A percentile compares a stretch with the other conserved stretches of the same genome.
Evolutionary conservation across 2,888 invertebrate genomes (phyloP).

Genomic region (Netelia inedita): DNA sequence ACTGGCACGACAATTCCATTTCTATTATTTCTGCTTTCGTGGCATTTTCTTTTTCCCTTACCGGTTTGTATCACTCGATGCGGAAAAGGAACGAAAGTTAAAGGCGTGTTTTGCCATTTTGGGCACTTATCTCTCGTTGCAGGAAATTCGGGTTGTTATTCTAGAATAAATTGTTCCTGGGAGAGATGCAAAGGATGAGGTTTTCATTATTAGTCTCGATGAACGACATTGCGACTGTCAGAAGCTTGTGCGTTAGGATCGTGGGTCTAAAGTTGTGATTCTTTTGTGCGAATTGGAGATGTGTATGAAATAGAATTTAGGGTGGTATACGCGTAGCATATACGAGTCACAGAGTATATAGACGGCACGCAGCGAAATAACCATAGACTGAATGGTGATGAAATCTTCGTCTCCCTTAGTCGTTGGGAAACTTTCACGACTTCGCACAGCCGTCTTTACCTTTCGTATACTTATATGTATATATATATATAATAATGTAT

Average conservation of each 20-base stretch:
- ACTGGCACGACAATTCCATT: constrained; percentile 37
- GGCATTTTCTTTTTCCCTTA: constrained; percentile 28
- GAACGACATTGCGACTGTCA: constrained; percentile 37
- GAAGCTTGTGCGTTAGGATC: constrained; percentile 31
- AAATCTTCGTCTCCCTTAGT: constrained; percentile 44
- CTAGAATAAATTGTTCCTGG: constrained; percentile 37
- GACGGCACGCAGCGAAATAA: constrained; percentile 36
- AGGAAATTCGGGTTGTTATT: constrained; percentile 56
- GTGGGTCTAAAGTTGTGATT: constrained; percentile 42
- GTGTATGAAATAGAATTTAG: background rate
- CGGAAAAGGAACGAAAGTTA: background rate
- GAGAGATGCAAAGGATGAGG: background rate
- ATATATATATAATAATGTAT: background rate
- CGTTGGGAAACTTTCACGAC: constrained; percentile 41
- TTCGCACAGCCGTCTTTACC: constrained; percentile 21
- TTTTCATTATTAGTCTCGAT: constrained; percentile 60
- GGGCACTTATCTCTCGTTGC: constrained; percentile 37
- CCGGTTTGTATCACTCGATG: background rate
- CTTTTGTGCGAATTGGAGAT: constrained; percentile 21
- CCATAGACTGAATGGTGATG: constrained; percentile 39
- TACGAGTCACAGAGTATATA: constrained; percentile 16
- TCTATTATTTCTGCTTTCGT: constrained; percentile 44
- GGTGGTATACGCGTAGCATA: background rate
- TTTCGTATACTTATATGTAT: constrained; percentile 11
- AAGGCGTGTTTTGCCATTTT: constrained; percentile 21